Percentiles rank a stretch among this genome's conserved stretches.
These are phyloP conservation scores for Cottoperca gobio DNA, from an alignment of 2,797 vertebrate species.

Conservation along the genomic window DNA sequence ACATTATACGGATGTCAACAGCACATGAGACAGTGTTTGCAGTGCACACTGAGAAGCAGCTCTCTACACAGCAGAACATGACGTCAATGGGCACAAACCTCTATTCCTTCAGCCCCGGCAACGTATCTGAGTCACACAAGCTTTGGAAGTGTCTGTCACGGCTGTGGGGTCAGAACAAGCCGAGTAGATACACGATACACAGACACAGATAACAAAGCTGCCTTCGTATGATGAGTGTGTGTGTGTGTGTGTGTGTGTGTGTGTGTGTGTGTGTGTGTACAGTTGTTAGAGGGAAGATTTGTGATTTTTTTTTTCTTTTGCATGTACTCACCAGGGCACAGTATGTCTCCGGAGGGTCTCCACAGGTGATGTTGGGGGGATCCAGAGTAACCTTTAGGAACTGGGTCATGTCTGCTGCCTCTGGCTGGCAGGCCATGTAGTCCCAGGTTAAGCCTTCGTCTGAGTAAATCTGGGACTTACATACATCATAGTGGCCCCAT, in stretches of 20 bases:
- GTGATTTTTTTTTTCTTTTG: neutral
- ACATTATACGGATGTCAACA: slow-evolving; percentile 31
- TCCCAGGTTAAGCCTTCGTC: slow-evolving; percentile 98
- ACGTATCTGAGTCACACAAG: slow-evolving; percentile 53
- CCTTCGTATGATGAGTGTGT: neutral
- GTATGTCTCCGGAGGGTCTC: slow-evolving; percentile 97
- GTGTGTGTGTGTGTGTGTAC: neutral
- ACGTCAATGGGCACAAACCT: slow-evolving; percentile 58
- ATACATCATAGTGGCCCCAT: slow-evolving; percentile 98
- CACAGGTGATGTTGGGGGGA: slow-evolving; percentile 97
- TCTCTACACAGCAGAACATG: slow-evolving; percentile 56
- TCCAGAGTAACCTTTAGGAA: slow-evolving; percentile 95
- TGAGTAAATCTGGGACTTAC: slow-evolving; percentile 95
- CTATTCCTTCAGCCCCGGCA: slow-evolving; percentile 33
- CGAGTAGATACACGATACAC: slow-evolving; percentile 8
- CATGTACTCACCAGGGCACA: slow-evolving; percentile 94
- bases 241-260: neutral
- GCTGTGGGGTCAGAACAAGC: slow-evolving; percentile 45
- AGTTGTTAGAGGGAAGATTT: neutral
- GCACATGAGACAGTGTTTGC: slow-evolving; percentile 50
- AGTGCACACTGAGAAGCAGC: slow-evolving; percentile 29
- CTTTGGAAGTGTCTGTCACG: slow-evolving; percentile 49
- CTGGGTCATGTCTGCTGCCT: slow-evolving; percentile 96
- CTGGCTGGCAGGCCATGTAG: slow-evolving; percentile 99
- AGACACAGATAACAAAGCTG: slow-evolving; percentile 19